phyloP scores from a whole-genome alignment of 2,888 invertebrate species.

The Sympetrum striolatum region DNA sequence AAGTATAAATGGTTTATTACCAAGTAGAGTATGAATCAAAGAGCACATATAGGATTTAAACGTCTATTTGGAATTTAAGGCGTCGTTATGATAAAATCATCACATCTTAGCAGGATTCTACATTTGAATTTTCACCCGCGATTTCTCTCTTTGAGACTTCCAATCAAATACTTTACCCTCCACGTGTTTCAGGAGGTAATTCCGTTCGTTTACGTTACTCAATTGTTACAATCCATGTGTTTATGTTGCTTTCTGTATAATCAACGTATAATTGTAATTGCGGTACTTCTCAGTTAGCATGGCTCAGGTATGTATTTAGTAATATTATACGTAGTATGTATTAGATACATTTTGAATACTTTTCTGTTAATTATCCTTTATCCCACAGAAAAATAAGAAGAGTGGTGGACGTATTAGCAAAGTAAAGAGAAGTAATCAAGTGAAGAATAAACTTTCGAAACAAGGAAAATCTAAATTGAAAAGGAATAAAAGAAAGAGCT shows the following conservation, averaged over 20 bases:
- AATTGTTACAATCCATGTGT: not conserved
- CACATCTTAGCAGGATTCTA: too few species aligned
- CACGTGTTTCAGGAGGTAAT: too few species aligned
- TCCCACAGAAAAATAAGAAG: conserved; percentile 61
- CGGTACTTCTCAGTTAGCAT: not conserved
- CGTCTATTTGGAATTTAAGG: too few species aligned
- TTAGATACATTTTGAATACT: not conserved
- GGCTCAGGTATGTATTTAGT: not conserved
- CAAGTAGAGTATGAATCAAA: too few species aligned
- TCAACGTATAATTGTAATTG: not conserved
- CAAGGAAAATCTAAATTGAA: conserved; percentile 64
- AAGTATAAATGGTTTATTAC: too few species aligned
- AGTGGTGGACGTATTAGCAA: conserved; percentile 63
- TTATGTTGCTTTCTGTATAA: not conserved
- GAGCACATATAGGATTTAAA: too few species aligned
- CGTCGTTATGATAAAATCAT: too few species aligned
- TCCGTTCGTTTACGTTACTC: not conserved
- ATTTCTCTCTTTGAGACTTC: too few species aligned
- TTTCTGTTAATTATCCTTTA: not conserved
- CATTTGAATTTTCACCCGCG: too few species aligned
- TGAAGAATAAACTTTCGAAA: conserved; percentile 65
- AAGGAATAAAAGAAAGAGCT: conserved; percentile 61
- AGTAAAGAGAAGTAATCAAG: conserved; percentile 66
- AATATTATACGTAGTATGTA: not conserved
- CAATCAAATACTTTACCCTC: too few species aligned